Base-by-base conservation (phyloP, 2,888 invertebrate genomes). In the Eustalomyia histrio region DNA sequence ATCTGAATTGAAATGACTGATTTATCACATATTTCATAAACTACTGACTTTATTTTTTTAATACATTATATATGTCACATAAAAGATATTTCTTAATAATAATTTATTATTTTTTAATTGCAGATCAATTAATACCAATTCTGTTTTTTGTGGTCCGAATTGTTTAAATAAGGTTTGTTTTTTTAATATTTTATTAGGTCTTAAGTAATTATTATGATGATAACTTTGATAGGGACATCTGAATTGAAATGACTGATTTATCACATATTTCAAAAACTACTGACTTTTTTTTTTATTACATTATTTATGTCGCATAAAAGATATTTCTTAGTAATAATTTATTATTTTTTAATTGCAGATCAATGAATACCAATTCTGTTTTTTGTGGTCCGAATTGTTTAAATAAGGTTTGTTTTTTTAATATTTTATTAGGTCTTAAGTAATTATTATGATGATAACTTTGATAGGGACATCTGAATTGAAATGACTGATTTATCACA, bases 201-300 rank as follows among this genome's bases (percentile, higher is more conserved):
- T 21, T 21, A 21, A 21, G n/a, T 21, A 21, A 50, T 14, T 12
- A 2, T 21, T 24, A 60, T 83, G 83, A 83, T 83, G 82, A 80
- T 24, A 76, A 10, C 29, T 73, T 53, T 55, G 83, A 83, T 83
- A 80, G 83, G 83, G 82, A 83, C 83, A 83, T 67, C 81, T 83
- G 80, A 83, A 58, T 35, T 18, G 53, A 12, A 64, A 68, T 83
- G 80, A 80, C 29, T 8, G 83, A 83, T 80, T 83, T 79, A 79
- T 83, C 80, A 75, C 24, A 29, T 64, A 50, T 43, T 10, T 57
- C 57, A 16, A 24, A 76, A 65, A 65, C 6, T 2, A 24, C 65
- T 65, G 65, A 72, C 17, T 52, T 24, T 53, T 35, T 35, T 21
- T 3, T 21, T 35, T 35, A 35, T 3, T 35, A 35, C 35, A 2